A percentile compares a stretch with the other conserved stretches of the same genome.
Evolutionary conservation across 2,888 invertebrate genomes (phyloP).

Genomic region (Psococerastis gibbosa): DNA sequence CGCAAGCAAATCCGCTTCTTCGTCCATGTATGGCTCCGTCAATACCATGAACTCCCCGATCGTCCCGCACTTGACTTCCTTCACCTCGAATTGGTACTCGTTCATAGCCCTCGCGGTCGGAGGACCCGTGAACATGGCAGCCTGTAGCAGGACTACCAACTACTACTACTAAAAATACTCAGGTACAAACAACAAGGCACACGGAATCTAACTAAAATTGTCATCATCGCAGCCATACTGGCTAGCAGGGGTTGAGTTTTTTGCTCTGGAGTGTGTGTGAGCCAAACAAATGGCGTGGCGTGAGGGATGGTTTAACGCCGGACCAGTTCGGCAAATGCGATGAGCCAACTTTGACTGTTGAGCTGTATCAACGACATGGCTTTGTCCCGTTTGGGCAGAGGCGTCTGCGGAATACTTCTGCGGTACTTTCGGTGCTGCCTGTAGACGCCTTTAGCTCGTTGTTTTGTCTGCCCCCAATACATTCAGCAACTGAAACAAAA

Average conservation of each 20-base stretch:
- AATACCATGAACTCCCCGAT: neutral
- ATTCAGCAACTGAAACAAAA: slow-evolving; percentile 17
- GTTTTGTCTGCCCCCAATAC: slow-evolving; percentile 16
- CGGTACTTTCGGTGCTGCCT: neutral
- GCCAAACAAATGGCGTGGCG: neutral
- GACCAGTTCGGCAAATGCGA: slow-evolving; percentile 8
- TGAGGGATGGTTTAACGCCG: slow-evolving; percentile 1
- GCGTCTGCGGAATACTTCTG: slow-evolving; percentile 15
- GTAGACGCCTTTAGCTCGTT: too few relatives aligned
- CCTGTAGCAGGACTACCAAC: too few relatives aligned
- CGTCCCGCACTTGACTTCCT: neutral
- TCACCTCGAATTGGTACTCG: neutral
- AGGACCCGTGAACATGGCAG: too few relatives aligned
- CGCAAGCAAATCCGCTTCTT: neutral
- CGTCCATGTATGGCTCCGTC: neutral
- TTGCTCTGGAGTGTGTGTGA: too few relatives aligned
- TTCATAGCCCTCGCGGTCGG: too few relatives aligned
- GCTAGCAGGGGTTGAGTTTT: too few relatives aligned
- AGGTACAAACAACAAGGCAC: too few relatives aligned
- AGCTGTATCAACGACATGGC: slow-evolving; percentile 19
- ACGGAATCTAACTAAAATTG: too few relatives aligned
- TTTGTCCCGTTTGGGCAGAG: slow-evolving; percentile 25
- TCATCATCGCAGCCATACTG: neutral
- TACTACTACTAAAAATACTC: too few relatives aligned
- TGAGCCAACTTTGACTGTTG: slow-evolving; percentile 9